These are phyloP conservation scores for Idaea aversata DNA, from an alignment of 2,888 invertebrate genomes.

Conservation along the genomic window DNA sequence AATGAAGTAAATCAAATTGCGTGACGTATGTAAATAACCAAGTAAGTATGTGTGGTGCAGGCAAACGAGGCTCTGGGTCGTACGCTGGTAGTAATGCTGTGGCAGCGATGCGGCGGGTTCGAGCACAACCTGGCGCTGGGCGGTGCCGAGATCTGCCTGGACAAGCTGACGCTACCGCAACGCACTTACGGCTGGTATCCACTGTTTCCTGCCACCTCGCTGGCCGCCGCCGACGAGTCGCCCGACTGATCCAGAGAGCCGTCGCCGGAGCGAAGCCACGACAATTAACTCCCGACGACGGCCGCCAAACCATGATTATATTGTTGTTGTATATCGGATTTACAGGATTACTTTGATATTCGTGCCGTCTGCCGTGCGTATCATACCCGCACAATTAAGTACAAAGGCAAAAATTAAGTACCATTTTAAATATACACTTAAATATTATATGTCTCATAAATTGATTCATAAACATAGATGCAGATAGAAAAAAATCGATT, in stretches of 20 bases:
- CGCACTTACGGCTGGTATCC: constrained; percentile 95
- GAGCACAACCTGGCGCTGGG: constrained; percentile 90
- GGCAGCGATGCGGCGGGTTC: constrained; percentile 94
- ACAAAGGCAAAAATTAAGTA: no score
- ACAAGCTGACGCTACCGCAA: constrained; percentile 88
- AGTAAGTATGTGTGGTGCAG: constrained; percentile 43
- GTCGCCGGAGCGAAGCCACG: constrained; percentile 73
- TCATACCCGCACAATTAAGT: no score
- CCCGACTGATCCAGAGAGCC: constrained; percentile 78
- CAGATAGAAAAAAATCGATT: no score
- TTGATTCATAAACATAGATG: no score
- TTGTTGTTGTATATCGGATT: constrained; percentile 25
- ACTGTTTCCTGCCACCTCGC: constrained; percentile 91
- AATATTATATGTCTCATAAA: no score
- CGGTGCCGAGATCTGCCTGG: constrained; percentile 92
- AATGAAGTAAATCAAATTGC: no score
- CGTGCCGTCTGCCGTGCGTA: no score
- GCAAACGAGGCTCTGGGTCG: constrained; percentile 88
- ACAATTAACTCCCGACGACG: constrained; percentile 61
- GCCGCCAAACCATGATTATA: constrained; percentile 32
- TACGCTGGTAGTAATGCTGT: constrained; percentile 93
- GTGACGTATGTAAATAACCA: no score
- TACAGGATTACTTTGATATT: constrained; percentile 11
- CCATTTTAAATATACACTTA: no score
- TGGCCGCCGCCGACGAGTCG: constrained; percentile 82